A percentile compares a stretch with the other conserved stretches of the same genome.
Conservation (phyloP, 2,888 invertebrate species). For the Chironomus riparius region DNA sequence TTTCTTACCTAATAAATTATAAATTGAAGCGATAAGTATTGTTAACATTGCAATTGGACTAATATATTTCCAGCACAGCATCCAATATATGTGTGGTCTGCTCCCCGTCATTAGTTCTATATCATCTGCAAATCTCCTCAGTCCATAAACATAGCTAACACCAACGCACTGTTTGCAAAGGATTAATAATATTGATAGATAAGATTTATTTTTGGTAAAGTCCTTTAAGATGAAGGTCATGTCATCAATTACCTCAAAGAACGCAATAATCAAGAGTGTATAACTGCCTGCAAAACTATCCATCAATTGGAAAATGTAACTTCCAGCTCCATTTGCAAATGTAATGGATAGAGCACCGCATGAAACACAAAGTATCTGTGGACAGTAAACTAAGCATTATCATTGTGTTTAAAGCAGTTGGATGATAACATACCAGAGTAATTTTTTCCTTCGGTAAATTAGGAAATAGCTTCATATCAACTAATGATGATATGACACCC, state of each 20-base stretch:
- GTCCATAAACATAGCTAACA: constrained; percentile 88
- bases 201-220: no score
- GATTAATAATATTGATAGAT: no score
- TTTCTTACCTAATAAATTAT: constrained; percentile 52
- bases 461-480: constrained; percentile 90
- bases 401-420: not conserved
- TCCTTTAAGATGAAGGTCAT: no score
- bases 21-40: constrained; percentile 73
- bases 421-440: constrained; percentile 51
- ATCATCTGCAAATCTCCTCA: constrained; percentile 86
- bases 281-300: constrained; percentile 93
- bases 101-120: constrained; percentile 91
- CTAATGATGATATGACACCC: constrained; percentile 90
- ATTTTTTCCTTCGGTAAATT: constrained; percentile 82
- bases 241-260: constrained; percentile 58
- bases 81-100: constrained; percentile 81
- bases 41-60: constrained; percentile 83
- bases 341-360: constrained; percentile 81
- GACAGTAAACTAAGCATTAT: constrained; percentile 16
- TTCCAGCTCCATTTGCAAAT: constrained; percentile 88
- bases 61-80: constrained; percentile 90
- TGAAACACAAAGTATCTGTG: constrained; percentile 56
- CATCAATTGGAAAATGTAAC: constrained; percentile 86
- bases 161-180: constrained; percentile 53
- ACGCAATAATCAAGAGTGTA: constrained; percentile 82